phyloP scores from a whole-genome alignment of 2,113 vertebrate species.

The Equus przewalskii region DNA sequence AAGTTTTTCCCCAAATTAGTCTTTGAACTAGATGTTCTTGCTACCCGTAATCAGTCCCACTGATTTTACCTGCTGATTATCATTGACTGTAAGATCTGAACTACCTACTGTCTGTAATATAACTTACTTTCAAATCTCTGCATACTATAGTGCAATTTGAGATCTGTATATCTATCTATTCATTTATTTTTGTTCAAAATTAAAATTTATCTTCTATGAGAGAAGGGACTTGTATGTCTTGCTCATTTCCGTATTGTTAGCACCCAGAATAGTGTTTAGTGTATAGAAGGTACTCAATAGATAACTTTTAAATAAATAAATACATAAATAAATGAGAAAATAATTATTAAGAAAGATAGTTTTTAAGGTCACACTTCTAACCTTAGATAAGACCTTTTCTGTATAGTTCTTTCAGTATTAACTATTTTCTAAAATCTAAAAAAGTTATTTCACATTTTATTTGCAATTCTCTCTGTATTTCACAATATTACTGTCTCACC shows the following conservation, averaged over 20 bases:
- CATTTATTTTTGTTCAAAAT: neutral
- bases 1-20: neutral
- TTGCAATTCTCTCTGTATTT: neutral
- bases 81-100: neutral
- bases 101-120: neutral
- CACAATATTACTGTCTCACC: neutral
- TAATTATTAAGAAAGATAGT: neutral
- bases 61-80: neutral
- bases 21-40: neutral
- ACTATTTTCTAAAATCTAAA: neutral
- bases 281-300: neutral
- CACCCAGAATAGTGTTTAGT: neutral
- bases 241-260: neutral
- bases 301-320: neutral
- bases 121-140: neutral
- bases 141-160: neutral
- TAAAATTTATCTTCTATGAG: neutral
- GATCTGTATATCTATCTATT: neutral
- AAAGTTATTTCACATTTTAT: neutral
- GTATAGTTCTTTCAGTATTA: neutral
- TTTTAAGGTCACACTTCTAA: neutral
- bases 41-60: neutral
- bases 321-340: slow-evolving; percentile 8
- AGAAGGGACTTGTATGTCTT: neutral
- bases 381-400: neutral